Percentiles rank a stretch among this genome's conserved stretches.
Conservation (phyloP, 2,888 invertebrate species). For the Aspidiotus rigidus region DNA sequence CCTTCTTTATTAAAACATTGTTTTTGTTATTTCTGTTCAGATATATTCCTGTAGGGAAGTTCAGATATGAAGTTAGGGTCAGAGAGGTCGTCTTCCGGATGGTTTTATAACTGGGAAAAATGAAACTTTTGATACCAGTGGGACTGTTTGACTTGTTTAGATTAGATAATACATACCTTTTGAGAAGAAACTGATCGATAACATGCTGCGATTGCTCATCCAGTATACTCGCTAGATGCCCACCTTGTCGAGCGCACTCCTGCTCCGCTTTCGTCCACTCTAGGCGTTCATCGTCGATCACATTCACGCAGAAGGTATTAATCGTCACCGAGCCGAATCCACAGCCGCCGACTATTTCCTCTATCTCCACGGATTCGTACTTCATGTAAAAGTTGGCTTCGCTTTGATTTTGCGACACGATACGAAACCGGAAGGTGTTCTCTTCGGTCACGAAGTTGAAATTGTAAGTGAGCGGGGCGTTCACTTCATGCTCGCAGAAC, state of each 20-base stretch:
- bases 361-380: constrained; percentile 50
- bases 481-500: constrained; percentile 7
- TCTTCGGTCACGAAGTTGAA: neutral
- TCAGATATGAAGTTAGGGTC: too few relatives aligned
- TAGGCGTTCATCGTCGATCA: constrained; percentile 50
- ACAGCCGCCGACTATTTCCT: constrained; percentile 55
- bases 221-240: constrained; percentile 59
- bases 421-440: constrained; percentile 16
- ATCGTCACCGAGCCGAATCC: constrained; percentile 62
- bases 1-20: too few relatives aligned
- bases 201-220: constrained; percentile 55
- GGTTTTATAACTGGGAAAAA: too few relatives aligned
- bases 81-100: too few relatives aligned
- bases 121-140: too few relatives aligned
- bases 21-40: too few relatives aligned
- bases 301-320: constrained; percentile 57
- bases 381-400: constrained; percentile 31
- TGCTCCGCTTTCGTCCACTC: constrained; percentile 61
- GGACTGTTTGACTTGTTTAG: too few relatives aligned
- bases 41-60: too few relatives aligned
- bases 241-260: constrained; percentile 55
- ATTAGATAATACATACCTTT: constrained; percentile 48
- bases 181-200: constrained; percentile 54
- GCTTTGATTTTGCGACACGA: neutral
- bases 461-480: neutral